Evolutionary conservation across 2,797 vertebrate species (phyloP).

Genomic region (Falco berigora): DNA sequence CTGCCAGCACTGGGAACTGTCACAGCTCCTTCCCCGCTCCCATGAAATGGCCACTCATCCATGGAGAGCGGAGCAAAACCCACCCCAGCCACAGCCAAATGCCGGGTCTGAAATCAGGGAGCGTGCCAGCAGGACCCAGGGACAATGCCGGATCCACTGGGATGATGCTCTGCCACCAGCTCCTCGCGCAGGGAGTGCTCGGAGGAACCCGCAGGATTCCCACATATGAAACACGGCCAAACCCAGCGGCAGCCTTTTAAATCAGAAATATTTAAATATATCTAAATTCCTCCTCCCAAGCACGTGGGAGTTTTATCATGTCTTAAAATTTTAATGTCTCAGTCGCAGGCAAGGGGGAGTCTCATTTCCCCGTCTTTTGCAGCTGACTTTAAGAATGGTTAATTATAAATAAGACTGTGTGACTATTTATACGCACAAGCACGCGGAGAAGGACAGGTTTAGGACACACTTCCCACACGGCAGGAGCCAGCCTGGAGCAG

Average conservation of each 20-base stretch:
- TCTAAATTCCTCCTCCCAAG: background rate
- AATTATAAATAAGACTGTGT: background rate
- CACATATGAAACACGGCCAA: background rate
- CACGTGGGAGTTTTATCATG: background rate
- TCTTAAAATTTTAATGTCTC: background rate
- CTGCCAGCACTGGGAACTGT: background rate
- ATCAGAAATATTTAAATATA: background rate
- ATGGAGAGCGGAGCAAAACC: background rate
- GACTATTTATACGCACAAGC: background rate
- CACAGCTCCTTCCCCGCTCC: background rate
- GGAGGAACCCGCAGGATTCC: too few species aligned
- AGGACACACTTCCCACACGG: background rate
- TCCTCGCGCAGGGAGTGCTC: background rate
- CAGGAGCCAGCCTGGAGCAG: background rate
- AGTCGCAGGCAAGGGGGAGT: background rate
- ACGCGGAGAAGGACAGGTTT: background rate
- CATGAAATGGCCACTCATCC: background rate
- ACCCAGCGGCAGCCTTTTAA: background rate
- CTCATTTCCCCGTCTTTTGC: conserved; percentile 26
- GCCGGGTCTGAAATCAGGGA: background rate
- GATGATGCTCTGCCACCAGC: background rate
- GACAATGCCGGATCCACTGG: background rate
- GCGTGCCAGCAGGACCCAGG: background rate
- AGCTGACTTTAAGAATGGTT: conserved; percentile 17
- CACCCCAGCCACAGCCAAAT: background rate